phyloP scores from a whole-genome alignment of 2,113 vertebrate species.

The Amphilophus citrinellus region DNA sequence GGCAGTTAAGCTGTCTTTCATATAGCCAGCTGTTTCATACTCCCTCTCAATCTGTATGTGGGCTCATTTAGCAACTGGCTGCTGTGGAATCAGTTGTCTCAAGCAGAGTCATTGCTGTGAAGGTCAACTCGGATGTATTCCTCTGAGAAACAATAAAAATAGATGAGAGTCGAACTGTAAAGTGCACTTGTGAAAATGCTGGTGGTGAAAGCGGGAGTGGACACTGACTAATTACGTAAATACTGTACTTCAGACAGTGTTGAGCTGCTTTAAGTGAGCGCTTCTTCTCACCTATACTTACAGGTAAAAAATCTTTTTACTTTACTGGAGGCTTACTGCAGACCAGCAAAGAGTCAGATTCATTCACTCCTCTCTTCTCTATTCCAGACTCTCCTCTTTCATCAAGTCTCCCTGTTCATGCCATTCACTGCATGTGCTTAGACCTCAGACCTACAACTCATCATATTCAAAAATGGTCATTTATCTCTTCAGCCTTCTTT shows the following conservation, averaged over 20 bases:
- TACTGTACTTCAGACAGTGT: background rate
- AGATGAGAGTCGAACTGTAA: constrained; percentile 3
- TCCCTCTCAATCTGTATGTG: constrained; percentile 38
- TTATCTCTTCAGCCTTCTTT: background rate
- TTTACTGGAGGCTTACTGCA: background rate
- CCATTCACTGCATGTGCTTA: background rate
- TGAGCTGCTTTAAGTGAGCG: background rate
- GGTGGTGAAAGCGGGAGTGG: background rate
- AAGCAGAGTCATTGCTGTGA: constrained; percentile 9
- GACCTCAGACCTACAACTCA: background rate
- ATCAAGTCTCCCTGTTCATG: background rate
- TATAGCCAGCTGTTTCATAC: constrained; percentile 50
- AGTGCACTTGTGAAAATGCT: constrained; percentile 2
- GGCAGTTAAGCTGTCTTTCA: constrained; percentile 28
- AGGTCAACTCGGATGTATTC: constrained; percentile 37
- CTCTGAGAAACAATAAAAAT: constrained; percentile 12
- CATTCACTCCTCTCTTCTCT: background rate
- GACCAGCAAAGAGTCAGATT: background rate
- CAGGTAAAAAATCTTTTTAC: background rate
- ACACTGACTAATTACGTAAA: background rate
- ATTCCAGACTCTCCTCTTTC: background rate
- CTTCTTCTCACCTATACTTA: background rate
- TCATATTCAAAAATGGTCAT: no score
- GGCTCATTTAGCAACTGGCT: constrained; percentile 42
- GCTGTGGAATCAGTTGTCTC: constrained; percentile 29